Base-by-base conservation (phyloP, 2,888 invertebrate species). In the Tipula confusa region DNA sequence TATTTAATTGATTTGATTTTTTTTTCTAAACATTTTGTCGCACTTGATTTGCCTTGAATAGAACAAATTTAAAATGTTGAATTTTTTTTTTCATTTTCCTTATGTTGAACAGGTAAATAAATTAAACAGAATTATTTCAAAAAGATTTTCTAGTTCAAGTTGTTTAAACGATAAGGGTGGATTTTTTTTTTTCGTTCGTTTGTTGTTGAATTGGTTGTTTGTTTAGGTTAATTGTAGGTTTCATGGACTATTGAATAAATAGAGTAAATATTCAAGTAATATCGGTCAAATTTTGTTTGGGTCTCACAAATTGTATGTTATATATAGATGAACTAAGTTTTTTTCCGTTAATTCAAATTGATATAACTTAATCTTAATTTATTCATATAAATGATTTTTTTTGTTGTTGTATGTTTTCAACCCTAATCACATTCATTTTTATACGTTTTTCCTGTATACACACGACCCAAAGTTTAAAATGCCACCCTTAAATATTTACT, bases 201-300 rank as follows among this genome's bases (percentile, higher is more conserved):
- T n/a, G n/a, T n/a, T n/a, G n/a, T n/a, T 64, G 24, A 64, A 64
- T 24, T 38, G 43, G 43, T 43, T 64, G 9, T 64, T 64, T 64
- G 64, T 64, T 64, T 64, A 64, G 64, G 64, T 64, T 64, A 64
- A 64, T 64, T 64, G 24, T 64, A 64, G 24, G 64, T 64, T 64
- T 64, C 64, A 24, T 24, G 64, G 64, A 9, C 24, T 18, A 64
- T 24, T 64, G 24, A 24, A 64, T 24, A 64, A 64, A 64, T 24
- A 24, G n/a, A n/a, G 64, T 64, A 64, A 6, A 64, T 64, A 24
- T 24, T 64, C 24, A 7, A n/a, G 7, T 64, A 64, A 64, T 64
- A 64, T 64, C 24, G 64, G 64, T 64, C 64, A 24, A 64, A 9
- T 64, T 24, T 64, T 24, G 24, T 24, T 64, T 24, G 24, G 11